Evolutionary conservation across 2,113 vertebrate genomes (phyloP).

Genomic region (Carassius gibelio): DNA sequence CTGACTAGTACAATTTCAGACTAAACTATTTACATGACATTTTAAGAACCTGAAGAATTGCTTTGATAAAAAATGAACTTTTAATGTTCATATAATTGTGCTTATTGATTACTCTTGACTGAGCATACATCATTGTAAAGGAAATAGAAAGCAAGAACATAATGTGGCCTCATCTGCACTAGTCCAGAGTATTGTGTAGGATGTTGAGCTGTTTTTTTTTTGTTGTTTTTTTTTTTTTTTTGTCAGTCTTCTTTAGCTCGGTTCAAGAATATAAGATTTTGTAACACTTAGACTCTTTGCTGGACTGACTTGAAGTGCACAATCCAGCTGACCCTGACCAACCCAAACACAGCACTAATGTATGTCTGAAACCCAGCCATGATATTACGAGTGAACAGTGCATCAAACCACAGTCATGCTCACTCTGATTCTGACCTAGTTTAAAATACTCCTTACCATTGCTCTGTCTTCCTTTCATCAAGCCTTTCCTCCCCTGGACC

Average conservation of each 20-base stretch:
- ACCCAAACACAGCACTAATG: constrained; percentile 29
- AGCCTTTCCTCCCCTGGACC: constrained; percentile 30
- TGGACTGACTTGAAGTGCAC: not conserved
- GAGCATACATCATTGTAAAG: not conserved
- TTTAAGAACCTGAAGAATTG: no score
- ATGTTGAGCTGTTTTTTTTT: constrained; percentile 31
- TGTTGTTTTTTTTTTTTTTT: constrained; percentile 27
- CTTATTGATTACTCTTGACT: constrained; percentile 4
- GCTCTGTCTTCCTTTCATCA: constrained; percentile 25
- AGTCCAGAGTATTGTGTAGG: constrained; percentile 5
- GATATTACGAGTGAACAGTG: constrained; percentile 22
- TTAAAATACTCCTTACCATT: constrained; percentile 11
- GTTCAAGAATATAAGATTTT: constrained; percentile 17
- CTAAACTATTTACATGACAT: not conserved
- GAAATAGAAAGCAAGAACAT: not conserved
- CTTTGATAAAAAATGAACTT: no score
- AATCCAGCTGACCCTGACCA: constrained; percentile 10
- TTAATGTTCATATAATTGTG: not conserved
- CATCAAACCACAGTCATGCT: constrained; percentile 29
- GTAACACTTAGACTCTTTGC: not conserved
- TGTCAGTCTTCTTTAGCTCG: constrained; percentile 20
- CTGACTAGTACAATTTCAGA: not conserved
- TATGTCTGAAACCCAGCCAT: constrained; percentile 20
- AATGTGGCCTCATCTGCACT: constrained; percentile 25
- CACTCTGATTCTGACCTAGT: constrained; percentile 48